A percentile compares a stretch with the other conserved stretches of the same genome.
phyloP scores from a whole-genome alignment of 2,797 vertebrate genomes.

The Bovichtus variegatus region DNA sequence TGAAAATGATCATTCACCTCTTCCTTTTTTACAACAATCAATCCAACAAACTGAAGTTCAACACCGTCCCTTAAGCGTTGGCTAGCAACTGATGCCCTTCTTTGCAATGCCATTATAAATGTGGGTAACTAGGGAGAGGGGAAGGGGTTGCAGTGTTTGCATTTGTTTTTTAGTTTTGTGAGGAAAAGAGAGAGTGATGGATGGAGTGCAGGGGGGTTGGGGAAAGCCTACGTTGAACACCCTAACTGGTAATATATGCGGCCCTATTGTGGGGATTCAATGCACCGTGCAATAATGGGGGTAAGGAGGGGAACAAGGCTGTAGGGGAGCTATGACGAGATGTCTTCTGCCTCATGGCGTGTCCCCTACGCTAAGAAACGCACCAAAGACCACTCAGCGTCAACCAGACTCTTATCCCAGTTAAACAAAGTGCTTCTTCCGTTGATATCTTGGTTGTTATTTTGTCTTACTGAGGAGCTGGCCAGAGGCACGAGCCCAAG shows the following conservation, averaged over 20 bases:
- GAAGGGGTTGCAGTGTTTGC: conserved; percentile 38
- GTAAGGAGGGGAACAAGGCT: conserved; percentile 51
- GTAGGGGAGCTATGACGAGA: conserved; percentile 52
- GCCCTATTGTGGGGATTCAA: conserved; percentile 84
- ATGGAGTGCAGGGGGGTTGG: conserved; percentile 61
- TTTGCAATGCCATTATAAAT: conserved; percentile 36
- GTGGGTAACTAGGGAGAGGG: conserved; percentile 37
- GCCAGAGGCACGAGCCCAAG: conserved; percentile 40
- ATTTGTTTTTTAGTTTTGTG: conserved; percentile 50
- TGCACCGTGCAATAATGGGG: conserved; percentile 83
- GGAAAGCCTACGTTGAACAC: conserved; percentile 60
- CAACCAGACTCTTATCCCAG: conserved; percentile 31
- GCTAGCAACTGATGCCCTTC: conserved; percentile 58
- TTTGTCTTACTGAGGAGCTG: background rate
- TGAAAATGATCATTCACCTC: background rate
- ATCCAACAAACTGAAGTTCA: conserved; percentile 44
- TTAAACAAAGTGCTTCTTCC: conserved; percentile 14
- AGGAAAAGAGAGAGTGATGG: conserved; percentile 66
- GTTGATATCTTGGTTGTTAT: conserved; percentile 27
- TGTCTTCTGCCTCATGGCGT: conserved; percentile 55
- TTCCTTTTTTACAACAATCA: conserved; percentile 20
- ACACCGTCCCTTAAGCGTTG: conserved; percentile 51
- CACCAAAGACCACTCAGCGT: conserved; percentile 23
- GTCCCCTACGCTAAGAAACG: conserved; percentile 37
- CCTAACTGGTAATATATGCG: conserved; percentile 82